Evolutionary conservation across 2,888 invertebrate genomes (phyloP), one percentile per base, ranked within the genome.

Genomic region (Diarsia rubi): DNA sequence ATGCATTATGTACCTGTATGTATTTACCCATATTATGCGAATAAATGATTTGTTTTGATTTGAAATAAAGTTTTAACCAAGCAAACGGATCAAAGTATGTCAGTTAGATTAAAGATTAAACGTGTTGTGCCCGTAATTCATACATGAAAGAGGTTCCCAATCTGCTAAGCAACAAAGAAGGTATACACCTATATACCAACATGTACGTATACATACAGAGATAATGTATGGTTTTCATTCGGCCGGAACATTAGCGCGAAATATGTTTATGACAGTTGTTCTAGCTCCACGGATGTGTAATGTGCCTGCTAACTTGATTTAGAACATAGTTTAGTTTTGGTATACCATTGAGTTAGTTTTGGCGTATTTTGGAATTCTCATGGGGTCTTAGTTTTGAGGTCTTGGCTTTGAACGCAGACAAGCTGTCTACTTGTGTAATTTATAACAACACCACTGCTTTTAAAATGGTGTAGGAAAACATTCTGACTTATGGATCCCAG

Each of bases 261-360:
- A 75, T 82, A 74, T 81, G 82, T 83, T 82, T 80, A 83, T 83
- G 83, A 83, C 82, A 82, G 80, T 83, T 83, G 82, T 73, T 83
- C 49, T 59, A 73, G 52, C 75, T 62, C 37, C 65, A 9, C 27
- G 60, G 60, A 82, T 81, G 71, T 74, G 65, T 82, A 79, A 75
- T 79, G 71, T 75, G 60, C 60, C n/a, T 24, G 62, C 75, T 65
- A 31, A 69, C 73, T 79, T 79, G 83, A 82, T 83, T 79, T 82
- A 75, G 66, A 63, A 83, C 76, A 64, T 62, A 59, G 79, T 70
- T 79, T 83, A 57, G 70, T 78, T 74, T 75, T 49, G 60, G 59
- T 67, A 16, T 64, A 57, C 27, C 37, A 67, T 65, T 62, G 60
- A 62, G 42, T 80, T 80, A 71, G 70, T 75, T 80, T 75, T 65